phyloP scores from a whole-genome alignment of 1,140 invertebrate species.

The Muscidifurax raptorellus region DNA sequence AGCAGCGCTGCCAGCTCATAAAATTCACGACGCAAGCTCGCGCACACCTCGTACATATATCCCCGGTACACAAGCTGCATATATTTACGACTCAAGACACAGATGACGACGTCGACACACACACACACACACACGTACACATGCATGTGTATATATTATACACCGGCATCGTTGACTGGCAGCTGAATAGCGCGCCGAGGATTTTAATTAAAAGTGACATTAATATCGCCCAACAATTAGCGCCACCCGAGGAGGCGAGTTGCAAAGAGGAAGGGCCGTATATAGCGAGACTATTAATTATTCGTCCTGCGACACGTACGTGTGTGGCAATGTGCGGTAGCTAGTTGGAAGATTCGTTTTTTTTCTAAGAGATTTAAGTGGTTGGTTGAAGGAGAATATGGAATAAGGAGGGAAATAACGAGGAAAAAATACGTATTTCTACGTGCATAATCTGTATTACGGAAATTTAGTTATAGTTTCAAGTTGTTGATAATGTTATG shows the following conservation, averaged over 20 bases:
- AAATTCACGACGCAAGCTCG: not conserved
- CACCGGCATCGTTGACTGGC: slow-evolving; percentile 3
- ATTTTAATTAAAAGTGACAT: slow-evolving; percentile 68
- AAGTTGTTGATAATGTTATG: no score
- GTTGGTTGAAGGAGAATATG: not conserved
- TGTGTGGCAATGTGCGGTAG: not conserved
- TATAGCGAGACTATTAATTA: not conserved
- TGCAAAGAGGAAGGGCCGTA: not conserved
- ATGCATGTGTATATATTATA: not conserved
- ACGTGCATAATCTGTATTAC: not conserved
- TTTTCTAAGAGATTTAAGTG: not conserved
- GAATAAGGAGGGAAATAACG: not conserved
- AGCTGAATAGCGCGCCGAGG: slow-evolving; percentile 38
- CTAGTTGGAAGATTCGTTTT: not conserved
- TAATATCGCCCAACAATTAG: slow-evolving; percentile 65
- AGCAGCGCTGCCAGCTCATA: not conserved
- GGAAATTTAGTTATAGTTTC: no score
- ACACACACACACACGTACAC: not conserved
- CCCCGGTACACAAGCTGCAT: not conserved
- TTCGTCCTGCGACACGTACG: not conserved
- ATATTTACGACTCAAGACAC: not conserved
- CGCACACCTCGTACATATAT: not conserved
- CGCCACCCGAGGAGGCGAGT: slow-evolving; percentile 2
- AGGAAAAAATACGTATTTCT: not conserved
- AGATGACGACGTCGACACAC: not conserved